Base-by-base conservation (phyloP, 1,140 invertebrate species). In the Eciton burchellii region DNA sequence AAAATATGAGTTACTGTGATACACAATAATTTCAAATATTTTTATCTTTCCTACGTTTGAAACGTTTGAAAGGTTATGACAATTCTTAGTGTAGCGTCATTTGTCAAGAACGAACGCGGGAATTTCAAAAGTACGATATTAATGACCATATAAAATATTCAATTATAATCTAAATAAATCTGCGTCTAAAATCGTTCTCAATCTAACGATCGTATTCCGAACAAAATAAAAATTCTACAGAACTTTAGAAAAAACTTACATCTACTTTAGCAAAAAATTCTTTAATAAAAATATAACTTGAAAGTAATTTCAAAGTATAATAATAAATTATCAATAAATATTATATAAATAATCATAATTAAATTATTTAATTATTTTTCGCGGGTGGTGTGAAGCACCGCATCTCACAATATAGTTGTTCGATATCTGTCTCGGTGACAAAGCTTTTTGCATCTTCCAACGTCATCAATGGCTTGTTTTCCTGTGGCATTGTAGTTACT, bases 361-460 rank as follows among this genome's bases (percentile, higher is more conserved):
- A 8, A 19, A 41, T 26, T 1, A 60, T 63, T 47, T 11, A 24
- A 72, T 26, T 41, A 56, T 63, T 54, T 9, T 11, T 45, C 16
- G 66, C 3, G 6, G 54, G 83, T 29, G 16, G 83, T 56, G 19
- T 60, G 9, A 68, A 47, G 14, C n/a, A 52, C 0, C 14, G 24
- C 57, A 77, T 66, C 26, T n/a, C 60, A 19, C 45, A 68, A 68
- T 49, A 45, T 45, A 73, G 2, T 47, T 74, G 29, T 45, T 85
- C 29, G 5, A 68, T 63, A 49, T 84, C 62, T 35, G 57, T 54
- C 0, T 45, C 54, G 74, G 29, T 14, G 24, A 81, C 4, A 14
- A 21, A 35, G 35, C 35, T 29, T 54, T 14, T 45, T 43, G n/a
- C 12, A 5, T 12, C 26, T 29, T 0, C 24, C 11, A 16, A 0